Evolutionary conservation across 2,888 invertebrate genomes (phyloP).

Genomic region (Nephrotoma appendiculata): DNA sequence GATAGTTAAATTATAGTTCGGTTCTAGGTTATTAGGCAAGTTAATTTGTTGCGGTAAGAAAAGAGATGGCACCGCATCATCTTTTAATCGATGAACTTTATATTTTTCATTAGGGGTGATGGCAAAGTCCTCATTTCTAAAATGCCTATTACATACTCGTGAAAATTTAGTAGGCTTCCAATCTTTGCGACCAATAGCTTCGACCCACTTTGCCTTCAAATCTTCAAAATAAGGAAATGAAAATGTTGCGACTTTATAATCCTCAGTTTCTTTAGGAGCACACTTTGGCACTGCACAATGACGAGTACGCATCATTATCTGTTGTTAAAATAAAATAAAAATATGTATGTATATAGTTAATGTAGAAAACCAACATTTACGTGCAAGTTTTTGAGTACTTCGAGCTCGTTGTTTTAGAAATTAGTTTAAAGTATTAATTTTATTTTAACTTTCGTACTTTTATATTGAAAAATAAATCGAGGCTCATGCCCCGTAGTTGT

Average conservation of each 20-base stretch:
- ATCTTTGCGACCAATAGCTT: background rate
- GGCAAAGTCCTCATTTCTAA: background rate
- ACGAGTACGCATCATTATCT: background rate
- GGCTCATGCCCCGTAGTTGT: too few relatives aligned
- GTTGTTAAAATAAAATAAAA: too few relatives aligned
- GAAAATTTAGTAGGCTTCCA: background rate
- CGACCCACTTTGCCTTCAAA: background rate
- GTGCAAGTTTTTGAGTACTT: too few relatives aligned
- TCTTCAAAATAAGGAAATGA: background rate
- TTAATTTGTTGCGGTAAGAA: background rate
- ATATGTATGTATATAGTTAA: too few relatives aligned
- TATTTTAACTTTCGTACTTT: too few relatives aligned
- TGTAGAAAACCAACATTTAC: too few relatives aligned
- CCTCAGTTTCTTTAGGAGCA: background rate
- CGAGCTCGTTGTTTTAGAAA: too few relatives aligned
- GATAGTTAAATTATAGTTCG: background rate
- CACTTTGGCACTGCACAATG: background rate
- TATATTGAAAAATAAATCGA: too few relatives aligned
- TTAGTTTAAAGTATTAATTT: too few relatives aligned
- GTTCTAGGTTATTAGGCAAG: background rate
- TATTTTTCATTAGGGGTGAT: background rate
- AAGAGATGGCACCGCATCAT: background rate
- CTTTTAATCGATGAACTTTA: background rate
- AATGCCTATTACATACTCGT: background rate
- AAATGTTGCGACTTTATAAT: background rate